Conservation (phyloP, 2,888 invertebrate species). For the Ormyrus pomaceus region DNA sequence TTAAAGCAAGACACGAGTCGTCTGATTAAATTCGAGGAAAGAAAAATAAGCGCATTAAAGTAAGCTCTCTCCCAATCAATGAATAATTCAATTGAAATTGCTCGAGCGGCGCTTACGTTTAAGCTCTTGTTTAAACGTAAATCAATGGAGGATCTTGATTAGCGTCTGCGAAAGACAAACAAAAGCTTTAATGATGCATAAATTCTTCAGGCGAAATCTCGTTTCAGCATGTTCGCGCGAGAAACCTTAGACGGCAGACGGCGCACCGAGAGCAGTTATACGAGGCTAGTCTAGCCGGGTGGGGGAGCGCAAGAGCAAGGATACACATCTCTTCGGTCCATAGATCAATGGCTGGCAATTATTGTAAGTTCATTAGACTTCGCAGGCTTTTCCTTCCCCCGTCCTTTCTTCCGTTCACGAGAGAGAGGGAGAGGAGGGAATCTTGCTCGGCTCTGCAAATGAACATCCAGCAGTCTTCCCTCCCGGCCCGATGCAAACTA, state of each 20-base stretch:
- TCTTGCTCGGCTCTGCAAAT: conserved; percentile 26
- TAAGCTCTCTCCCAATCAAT: no score
- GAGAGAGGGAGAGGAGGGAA: neutral
- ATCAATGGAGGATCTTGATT: neutral
- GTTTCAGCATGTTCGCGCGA: conserved; percentile 48
- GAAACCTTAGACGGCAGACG: conserved; percentile 66
- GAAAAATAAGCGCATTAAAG: no score
- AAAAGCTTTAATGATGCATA: conserved; percentile 29
- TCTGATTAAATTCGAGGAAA: no score
- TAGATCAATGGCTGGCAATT: conserved; percentile 76
- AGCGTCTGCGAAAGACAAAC: conserved; percentile 3
- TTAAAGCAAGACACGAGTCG: no score
- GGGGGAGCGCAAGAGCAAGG: conserved; percentile 61
- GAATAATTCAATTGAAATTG: no score
- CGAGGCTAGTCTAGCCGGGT: conserved; percentile 57
- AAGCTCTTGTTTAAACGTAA: neutral
- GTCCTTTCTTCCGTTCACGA: conserved; percentile 55
- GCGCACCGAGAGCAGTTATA: conserved; percentile 56
- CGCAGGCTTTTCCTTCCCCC: conserved; percentile 25
- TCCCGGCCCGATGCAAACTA: conserved; percentile 59
- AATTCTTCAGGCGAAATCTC: conserved; percentile 36
- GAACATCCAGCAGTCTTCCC: conserved; percentile 37
- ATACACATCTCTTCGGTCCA: conserved; percentile 70
- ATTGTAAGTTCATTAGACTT: conserved; percentile 75
- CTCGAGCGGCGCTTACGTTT: neutral